These are phyloP conservation scores for Plectrocnemia conspersa DNA, from an alignment of 1,140 invertebrate species.

Conservation along the genomic window DNA sequence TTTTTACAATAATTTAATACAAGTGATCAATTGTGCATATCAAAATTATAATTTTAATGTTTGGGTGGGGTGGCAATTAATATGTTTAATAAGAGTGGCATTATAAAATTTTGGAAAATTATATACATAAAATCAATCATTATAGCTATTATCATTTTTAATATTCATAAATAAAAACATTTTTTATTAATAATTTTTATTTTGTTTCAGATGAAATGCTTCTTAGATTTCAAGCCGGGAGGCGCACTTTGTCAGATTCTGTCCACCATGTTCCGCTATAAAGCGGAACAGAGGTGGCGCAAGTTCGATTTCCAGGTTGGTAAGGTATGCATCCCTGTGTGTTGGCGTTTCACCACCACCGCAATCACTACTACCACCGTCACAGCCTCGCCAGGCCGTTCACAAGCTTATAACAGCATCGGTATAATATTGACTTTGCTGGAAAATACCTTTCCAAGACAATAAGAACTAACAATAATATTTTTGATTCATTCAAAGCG, in stretches of 20 bases:
- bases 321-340: conserved; percentile 57
- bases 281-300: conserved; percentile 91
- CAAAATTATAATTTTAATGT: no score
- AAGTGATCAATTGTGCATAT: no score
- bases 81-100: no score
- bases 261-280: conserved; percentile 90
- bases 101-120: not conserved
- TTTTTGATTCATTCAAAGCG: no score
- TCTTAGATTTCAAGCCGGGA: conserved; percentile 91
- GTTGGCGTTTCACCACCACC: conserved; percentile 31
- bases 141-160: no score
- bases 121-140: not conserved
- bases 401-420: conserved; percentile 14
- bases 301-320: conserved; percentile 85
- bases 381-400: conserved; percentile 19
- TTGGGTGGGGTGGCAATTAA: no score
- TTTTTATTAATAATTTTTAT: conserved; percentile 27
- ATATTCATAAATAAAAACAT: not conserved
- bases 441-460: no score
- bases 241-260: conserved; percentile 90
- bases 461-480: no score
- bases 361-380: conserved; percentile 26
- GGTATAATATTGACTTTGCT: conserved; percentile 10
- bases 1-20: no score
- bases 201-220: conserved; percentile 78